A percentile compares a stretch with the other conserved stretches of the same genome.
These are phyloP conservation scores for Bombus ignitus DNA, from an alignment of 1,140 invertebrate genomes.

Conservation along the genomic window DNA sequence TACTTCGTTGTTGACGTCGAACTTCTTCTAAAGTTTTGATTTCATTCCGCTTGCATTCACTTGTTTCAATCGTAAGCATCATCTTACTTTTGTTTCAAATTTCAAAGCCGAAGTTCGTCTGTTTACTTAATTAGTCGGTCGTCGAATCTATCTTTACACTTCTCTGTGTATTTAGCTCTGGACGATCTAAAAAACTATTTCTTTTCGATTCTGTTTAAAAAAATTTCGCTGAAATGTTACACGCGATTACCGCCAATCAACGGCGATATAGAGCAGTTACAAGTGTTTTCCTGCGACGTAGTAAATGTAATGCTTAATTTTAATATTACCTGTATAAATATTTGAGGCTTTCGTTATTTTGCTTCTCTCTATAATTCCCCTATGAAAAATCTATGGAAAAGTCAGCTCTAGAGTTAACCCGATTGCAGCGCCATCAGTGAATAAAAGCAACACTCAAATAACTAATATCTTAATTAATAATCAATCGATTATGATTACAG, in stretches of 20 bases:
- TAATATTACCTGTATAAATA: constrained; percentile 12
- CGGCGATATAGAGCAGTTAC: neutral
- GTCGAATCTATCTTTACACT: neutral
- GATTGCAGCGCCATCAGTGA: neutral
- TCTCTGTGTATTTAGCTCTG: neutral
- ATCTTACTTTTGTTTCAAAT: too few species aligned
- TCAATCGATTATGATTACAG: neutral
- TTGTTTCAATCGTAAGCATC: neutral
- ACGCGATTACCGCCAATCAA: neutral
- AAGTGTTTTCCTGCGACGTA: neutral
- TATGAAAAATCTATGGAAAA: constrained; percentile 10
- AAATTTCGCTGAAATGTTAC: neutral
- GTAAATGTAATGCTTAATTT: constrained; percentile 13
- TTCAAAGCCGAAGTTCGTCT: neutral
- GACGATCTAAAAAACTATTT: constrained; percentile 17
- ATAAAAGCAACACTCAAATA: neutral
- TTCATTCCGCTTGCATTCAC: neutral
- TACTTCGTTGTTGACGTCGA: constrained; percentile 16
- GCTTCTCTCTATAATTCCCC: neutral
- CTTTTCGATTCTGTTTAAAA: constrained; percentile 1
- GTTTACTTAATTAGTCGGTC: neutral
- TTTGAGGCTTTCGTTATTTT: neutral
- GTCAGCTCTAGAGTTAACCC: neutral
- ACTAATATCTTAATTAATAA: constrained; percentile 17
- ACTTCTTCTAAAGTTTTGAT: neutral